Conservation (phyloP, 2,113 vertebrate species). For the Dicrurus megarhynchus region DNA sequence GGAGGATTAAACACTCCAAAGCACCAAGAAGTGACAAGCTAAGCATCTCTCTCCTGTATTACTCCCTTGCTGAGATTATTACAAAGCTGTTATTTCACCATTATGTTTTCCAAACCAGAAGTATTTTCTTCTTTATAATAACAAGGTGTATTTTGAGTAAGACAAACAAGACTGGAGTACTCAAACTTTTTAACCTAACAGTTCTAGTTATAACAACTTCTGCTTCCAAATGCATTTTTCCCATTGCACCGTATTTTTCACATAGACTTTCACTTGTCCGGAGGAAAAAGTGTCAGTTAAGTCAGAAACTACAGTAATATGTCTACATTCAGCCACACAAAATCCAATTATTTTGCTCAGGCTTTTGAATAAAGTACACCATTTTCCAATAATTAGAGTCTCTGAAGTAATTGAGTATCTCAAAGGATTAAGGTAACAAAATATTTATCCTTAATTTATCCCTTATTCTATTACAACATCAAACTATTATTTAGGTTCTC, state of each 20-base stretch:
- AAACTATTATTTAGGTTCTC: background rate
- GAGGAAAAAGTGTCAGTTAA: background rate
- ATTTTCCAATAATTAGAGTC: background rate
- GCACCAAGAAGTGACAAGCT: background rate
- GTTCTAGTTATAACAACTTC: background rate
- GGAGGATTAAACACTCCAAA: slow-evolving; percentile 1
- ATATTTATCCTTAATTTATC: background rate
- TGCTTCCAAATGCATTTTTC: background rate
- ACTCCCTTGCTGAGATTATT: background rate
- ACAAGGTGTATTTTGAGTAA: background rate
- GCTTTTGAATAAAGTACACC: background rate
- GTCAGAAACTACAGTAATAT: background rate
- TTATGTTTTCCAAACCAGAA: background rate
- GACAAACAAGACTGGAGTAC: background rate
- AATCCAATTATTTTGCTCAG: background rate
- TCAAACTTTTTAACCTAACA: background rate
- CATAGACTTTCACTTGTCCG: background rate
- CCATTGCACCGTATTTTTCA: background rate
- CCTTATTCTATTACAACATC: background rate
- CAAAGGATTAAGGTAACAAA: background rate
- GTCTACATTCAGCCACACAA: background rate
- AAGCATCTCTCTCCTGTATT: background rate
- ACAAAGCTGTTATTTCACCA: background rate
- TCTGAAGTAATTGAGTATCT: background rate
- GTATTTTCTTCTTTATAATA: background rate